Percentiles rank a stretch among this genome's conserved stretches.
phyloP scores from a whole-genome alignment of 2,888 invertebrate species.

The Anthophora plumipes region DNA sequence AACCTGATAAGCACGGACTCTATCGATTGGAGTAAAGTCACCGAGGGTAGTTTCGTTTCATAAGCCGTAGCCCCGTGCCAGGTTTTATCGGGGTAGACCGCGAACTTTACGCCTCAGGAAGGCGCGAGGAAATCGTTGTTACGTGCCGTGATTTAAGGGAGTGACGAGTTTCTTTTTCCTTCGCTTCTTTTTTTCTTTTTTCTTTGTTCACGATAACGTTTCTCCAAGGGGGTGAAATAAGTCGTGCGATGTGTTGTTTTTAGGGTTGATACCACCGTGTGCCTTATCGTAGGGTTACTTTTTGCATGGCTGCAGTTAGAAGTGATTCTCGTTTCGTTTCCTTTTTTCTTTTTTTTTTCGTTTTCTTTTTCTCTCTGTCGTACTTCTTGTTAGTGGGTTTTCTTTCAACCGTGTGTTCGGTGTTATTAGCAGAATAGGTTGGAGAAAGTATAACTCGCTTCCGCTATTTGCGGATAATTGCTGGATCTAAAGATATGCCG shows the following conservation, averaged over 20 bases:
- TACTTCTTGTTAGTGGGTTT: not conserved
- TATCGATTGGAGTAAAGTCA: slow-evolving; percentile 36
- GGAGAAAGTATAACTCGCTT: not conserved
- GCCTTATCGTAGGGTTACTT: not conserved
- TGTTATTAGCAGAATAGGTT: not conserved
- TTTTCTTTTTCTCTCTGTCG: not conserved
- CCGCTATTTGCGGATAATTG: not conserved
- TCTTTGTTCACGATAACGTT: not conserved
- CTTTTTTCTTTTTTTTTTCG: not conserved
- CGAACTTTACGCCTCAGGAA: not conserved
- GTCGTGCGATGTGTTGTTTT: not conserved
- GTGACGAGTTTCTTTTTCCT: not conserved
- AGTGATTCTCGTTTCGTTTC: not conserved
- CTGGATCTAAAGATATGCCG: not conserved
- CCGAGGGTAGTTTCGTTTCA: not conserved
- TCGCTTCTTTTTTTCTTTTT: too few relatives aligned
- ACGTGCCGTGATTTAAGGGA: slow-evolving; percentile 12
- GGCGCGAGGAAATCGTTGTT: not conserved
- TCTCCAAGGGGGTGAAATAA: not conserved
- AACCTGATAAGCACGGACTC: slow-evolving; percentile 42
- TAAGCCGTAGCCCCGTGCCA: not conserved
- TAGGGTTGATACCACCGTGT: not conserved
- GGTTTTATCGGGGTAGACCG: not conserved
- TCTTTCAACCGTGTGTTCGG: not conserved
- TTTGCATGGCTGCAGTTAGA: not conserved